phyloP scores from a whole-genome alignment of 2,888 invertebrate genomes.

The Campopleginae sp. region DNA sequence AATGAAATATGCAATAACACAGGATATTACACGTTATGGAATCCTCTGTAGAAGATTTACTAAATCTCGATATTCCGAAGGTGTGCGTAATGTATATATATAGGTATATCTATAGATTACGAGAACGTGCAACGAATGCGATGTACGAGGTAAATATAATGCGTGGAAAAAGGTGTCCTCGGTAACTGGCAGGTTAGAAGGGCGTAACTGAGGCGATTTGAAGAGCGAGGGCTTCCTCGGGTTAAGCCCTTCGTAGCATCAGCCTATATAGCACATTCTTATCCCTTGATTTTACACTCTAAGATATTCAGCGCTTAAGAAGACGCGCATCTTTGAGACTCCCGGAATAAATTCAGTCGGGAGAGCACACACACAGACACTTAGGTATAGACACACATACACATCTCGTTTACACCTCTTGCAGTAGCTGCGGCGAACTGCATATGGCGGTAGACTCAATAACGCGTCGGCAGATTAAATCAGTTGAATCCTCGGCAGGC shows the following conservation, averaged over 20 bases:
- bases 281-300: conserved; percentile 3
- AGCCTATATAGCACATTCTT: conserved; percentile 16
- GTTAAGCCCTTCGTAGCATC: conserved; percentile 13
- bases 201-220: background rate
- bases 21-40: conserved; percentile 49
- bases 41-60: conserved; percentile 50
- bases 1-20: conserved; percentile 49
- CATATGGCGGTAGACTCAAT: conserved; percentile 68
- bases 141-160: conserved; percentile 36
- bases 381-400: background rate
- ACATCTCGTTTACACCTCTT: conserved; percentile 68
- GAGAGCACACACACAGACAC: background rate
- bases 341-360: conserved; percentile 63
- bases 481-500: conserved; percentile 64
- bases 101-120: conserved; percentile 14
- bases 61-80: conserved; percentile 51
- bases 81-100: conserved; percentile 36
- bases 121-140: conserved; percentile 60
- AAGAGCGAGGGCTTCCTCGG: background rate
- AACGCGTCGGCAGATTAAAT: conserved; percentile 72
- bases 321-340: conserved; percentile 52
- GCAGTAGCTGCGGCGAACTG: conserved; percentile 64
- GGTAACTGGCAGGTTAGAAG: background rate
- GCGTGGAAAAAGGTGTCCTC: conserved; percentile 29
- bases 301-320: conserved; percentile 50